Base-by-base conservation (phyloP, 2,113 vertebrate genomes). In the Calidris pygmaea region DNA sequence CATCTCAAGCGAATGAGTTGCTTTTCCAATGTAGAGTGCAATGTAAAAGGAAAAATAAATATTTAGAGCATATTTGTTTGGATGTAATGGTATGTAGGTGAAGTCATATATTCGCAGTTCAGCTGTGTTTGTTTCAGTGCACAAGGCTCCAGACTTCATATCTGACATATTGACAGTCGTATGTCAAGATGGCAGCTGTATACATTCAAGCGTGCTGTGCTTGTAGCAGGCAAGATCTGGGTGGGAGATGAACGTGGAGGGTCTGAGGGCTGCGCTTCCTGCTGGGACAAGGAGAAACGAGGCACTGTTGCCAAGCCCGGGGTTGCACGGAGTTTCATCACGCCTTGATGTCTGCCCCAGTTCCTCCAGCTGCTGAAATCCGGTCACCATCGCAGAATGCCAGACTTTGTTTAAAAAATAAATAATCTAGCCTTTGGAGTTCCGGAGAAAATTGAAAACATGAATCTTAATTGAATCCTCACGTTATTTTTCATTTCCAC, bases 321-420 rank as follows among this genome's bases (percentile, higher is more conserved):
- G 53, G 7, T 95, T 95, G 93, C 89, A 70, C 29, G 6, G 56
- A n/a, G 27, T 81, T 88, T 88, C 88, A 35, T 77, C 75, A 87
- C 29, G 26, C 32, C 32, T 90, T 75, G 52, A 72, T 81, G 65
- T 56, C 70, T 93, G 52, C 60, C 43, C 21, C 60, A 72, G 0
- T 81, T 78, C 34, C 34, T 92, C 73, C 80, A 96, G 92, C 90
- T 95, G 94, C 60, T 92, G 85, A 79, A 91, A 92, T 92, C 65
- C 4, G 3, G 68, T 75, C 86, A 29, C 39, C 79, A n/a, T 45
- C 0, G 0, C 4, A 14, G 73, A 65, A 85, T 93, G 80, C 89
- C 84, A 65, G 58, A 85, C 39, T 85, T 87, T 52, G 53, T 82
- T 95, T 85, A 56, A 59, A 78, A 93, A 79, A 85, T 66, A 84